phyloP scores from a whole-genome alignment of 2,113 vertebrate genomes.

The Sylvilagus bachmani region DNA sequence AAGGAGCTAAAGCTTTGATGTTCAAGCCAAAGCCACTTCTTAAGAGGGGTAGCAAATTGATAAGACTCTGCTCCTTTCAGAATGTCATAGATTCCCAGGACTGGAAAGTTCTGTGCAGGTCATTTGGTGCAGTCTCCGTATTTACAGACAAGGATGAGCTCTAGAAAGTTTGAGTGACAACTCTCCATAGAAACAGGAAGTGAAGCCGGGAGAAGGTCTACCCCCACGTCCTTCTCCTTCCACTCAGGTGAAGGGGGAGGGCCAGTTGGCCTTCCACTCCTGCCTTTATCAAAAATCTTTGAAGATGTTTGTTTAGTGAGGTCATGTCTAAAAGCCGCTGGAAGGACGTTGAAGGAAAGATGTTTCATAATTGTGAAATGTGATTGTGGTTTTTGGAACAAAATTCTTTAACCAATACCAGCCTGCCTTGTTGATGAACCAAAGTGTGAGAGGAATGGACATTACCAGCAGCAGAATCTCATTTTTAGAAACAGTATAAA shows the following conservation, averaged over 20 bases:
- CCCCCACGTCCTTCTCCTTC: not conserved
- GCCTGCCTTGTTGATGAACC: not conserved
- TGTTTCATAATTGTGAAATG: slow-evolving; percentile 38
- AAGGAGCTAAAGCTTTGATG: not conserved
- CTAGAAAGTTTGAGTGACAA: not conserved
- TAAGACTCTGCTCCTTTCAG: not conserved
- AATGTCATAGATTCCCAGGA: not conserved
- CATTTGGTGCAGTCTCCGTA: not conserved
- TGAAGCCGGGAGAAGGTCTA: not conserved
- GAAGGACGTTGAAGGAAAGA: slow-evolving; percentile 28
- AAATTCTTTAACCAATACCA: slow-evolving; percentile 24
- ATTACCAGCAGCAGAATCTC: not conserved
- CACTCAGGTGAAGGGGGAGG: not conserved
- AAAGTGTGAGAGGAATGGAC: not conserved
- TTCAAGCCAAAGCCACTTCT: not conserved
- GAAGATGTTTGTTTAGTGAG: slow-evolving; percentile 64
- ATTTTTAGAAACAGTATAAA: not conserved
- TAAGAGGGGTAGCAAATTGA: not conserved
- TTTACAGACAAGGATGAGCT: slow-evolving; percentile 14
- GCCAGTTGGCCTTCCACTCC: not conserved
- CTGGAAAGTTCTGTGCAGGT: not conserved
- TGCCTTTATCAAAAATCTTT: not conserved
- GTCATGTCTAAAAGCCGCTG: slow-evolving; percentile 60
- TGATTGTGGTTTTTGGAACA: slow-evolving; percentile 42
- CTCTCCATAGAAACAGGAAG: not conserved